Conservation (phyloP, 1,140 invertebrate genomes). For the Drosophila simulans region DNA sequence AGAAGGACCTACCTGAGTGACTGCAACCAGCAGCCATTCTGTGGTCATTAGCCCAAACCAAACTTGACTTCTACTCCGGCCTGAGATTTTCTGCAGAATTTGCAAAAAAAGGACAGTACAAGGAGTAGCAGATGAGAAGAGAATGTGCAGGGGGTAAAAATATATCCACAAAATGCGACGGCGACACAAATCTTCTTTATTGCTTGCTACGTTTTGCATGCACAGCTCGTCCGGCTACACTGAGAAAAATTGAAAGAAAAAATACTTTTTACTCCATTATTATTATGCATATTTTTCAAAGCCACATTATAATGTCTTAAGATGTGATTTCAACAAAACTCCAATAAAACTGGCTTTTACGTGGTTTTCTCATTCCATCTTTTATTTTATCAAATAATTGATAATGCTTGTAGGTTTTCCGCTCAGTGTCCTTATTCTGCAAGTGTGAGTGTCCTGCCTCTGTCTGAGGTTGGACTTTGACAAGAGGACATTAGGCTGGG, state of each 20-base stretch:
- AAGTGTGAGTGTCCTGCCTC: constrained; percentile 17
- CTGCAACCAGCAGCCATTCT: constrained; percentile 77
- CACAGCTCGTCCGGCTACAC: constrained; percentile 33
- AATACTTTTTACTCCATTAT: no score
- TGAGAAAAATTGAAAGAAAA: not conserved
- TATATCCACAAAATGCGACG: constrained; percentile 73
- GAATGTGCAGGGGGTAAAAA: constrained; percentile 39
- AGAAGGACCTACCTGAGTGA: constrained; percentile 45
- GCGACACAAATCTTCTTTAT: constrained; percentile 81
- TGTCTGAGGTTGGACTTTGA: constrained; percentile 56
- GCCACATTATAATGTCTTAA: not conserved
- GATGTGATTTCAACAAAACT: not conserved
- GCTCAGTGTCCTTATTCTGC: constrained; percentile 6
- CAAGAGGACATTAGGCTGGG: constrained; percentile 76
- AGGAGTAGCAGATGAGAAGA: constrained; percentile 17
- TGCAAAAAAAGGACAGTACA: constrained; percentile 42
- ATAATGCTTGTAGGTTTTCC: not conserved
- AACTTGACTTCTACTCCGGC: constrained; percentile 68
- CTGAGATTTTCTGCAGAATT: constrained; percentile 74
- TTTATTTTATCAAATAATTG: no score
- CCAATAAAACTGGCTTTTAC: no score
- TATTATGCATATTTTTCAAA: no score
- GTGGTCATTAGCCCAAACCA: constrained; percentile 81
- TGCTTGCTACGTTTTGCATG: constrained; percentile 74
- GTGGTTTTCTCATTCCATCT: no score